Base-by-base conservation (phyloP, 2,888 invertebrate genomes). In the Camponotus fellah region DNA sequence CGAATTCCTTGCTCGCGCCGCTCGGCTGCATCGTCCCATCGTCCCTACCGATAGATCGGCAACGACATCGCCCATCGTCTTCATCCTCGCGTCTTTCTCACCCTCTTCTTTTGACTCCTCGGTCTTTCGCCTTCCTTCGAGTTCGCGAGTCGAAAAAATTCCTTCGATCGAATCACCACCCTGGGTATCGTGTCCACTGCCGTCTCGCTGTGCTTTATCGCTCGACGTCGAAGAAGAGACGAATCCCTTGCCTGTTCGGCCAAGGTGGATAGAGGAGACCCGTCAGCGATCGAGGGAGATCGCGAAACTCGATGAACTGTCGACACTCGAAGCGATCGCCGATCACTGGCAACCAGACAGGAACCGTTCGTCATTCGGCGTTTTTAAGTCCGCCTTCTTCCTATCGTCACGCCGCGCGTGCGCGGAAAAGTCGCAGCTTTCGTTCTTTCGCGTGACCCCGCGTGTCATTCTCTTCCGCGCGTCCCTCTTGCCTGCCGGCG, bases 1-100 rank as follows among this genome's bases (percentile, higher is more conserved):
- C 97, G 88, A 97, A 96, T 92, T 97, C 97, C 90, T 96, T 92
- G 71, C 92, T 81, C 21, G 32, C 71, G 10, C 83, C 86, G 6
- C 89, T 49, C 62, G 87, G 86, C 64, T 91, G 88, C 26, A 77
- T 87, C 0, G 34, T 64, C 14, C 46, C 77, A 17, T 86, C 60
- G 85, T 74, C 84, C 58, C 92, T 89, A 53, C 90, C 85, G 77
- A 88, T 68, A 93, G 86, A 58, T 91, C 93, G 60, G 92, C 93
- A 53, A 93, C 93, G 53, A 92, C 93, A 86, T 94, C 94, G n/a
- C 93, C 92, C 93, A 93, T 92, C 76, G 92, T 92, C 90, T 93
- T 94, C 94, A 94, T 95, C 75, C 9, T 37, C 68, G 8, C 49
- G 49, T 64, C 46, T n/a, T 17, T 32, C 32, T 43, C 68, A 12